Base-by-base conservation (phyloP, 2,888 invertebrate species). In the Ectemnius cavifrons region DNA sequence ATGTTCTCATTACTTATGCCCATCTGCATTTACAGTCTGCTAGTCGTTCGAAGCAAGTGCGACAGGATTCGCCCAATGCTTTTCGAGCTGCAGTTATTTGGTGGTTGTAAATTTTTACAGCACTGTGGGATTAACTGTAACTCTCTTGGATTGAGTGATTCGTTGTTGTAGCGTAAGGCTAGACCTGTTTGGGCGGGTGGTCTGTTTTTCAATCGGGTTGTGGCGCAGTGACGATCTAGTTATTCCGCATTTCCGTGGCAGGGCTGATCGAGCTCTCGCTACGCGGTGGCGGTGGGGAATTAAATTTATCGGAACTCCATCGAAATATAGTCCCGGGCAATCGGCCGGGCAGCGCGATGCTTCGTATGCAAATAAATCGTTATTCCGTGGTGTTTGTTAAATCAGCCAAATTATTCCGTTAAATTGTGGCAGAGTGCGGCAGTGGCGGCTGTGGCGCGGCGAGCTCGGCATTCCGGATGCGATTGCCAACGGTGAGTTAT, bases 331-430 rank as follows among this genome's bases (percentile, higher is more conserved):
- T 69, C 11, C 37, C 76, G 73, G 68, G 59, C 73, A 65, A 69
- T 73, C 59, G 67, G 56, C n/a, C 28, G 14, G 16, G 59, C 27
- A 57, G 28, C 37, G 60, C 71, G 75, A 23, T 67, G 68, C 60
- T 67, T 56, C 64, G 69, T 78, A 73, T 69, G 83, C 84, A 78
- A 81, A 83, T 84, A 84, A 83, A 83, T 83, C 77, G 73, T 84
- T 81, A 83, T 84, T 75, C 76, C 73, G 76, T 61, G 78, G 84
- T 67, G 80, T 83, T 84, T 80, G 83, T 83, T 83, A 84, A 84
- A 81, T 81, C 84, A 84, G 79, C 84, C 77, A 81, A 83, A 83
- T 83, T 83, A 82, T 83, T 80, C 75, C 67, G 80, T 84, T 84
- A 84, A 84, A 83, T 84, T 78, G 84, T 62, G 18, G 59, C 71